These are phyloP conservation scores for Carterocephalus palaemon DNA, from an alignment of 2,888 invertebrate species.

Conservation along the genomic window DNA sequence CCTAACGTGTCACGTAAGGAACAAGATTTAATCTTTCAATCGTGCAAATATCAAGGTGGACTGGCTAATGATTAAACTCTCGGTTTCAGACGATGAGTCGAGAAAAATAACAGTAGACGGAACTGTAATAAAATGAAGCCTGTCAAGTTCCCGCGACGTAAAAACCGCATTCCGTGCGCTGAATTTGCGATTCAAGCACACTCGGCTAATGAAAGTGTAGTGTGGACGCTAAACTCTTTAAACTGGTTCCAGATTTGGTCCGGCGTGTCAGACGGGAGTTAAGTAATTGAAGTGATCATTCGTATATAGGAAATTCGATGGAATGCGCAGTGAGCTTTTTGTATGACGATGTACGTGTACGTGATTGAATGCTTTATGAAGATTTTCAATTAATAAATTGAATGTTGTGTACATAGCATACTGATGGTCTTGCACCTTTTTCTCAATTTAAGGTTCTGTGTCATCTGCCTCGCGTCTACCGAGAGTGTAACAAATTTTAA, in stretches of 20 bases:
- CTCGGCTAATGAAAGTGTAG: slow-evolving; percentile 53
- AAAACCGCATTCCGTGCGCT: slow-evolving; percentile 51
- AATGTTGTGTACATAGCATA: slow-evolving; percentile 1
- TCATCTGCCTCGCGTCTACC: no score
- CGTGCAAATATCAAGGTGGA: slow-evolving; percentile 11
- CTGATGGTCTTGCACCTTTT: neutral
- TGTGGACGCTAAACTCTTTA: slow-evolving; percentile 38
- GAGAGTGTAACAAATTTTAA: no score
- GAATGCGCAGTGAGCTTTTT: slow-evolving; percentile 17
- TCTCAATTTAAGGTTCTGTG: slow-evolving; percentile 2
- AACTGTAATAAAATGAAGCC: slow-evolving; percentile 48
- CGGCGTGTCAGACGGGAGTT: no score
- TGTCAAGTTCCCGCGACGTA: slow-evolving; percentile 41
- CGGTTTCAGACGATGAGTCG: slow-evolving; percentile 39
- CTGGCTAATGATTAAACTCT: slow-evolving; percentile 36
- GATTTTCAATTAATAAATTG: slow-evolving; percentile 7
- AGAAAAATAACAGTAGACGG: slow-evolving; percentile 39
- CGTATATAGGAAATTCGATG: slow-evolving; percentile 19
- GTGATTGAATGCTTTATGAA: slow-evolving; percentile 15
- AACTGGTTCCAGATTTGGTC: slow-evolving; percentile 33
- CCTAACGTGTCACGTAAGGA: no score
- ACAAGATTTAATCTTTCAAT: no score
- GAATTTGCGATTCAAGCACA: slow-evolving; percentile 38
- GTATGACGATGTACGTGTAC: slow-evolving; percentile 5
- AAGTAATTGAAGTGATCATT: slow-evolving; percentile 23